Conservation (phyloP, 1,140 invertebrate genomes). For the Heliconius himera region DNA sequence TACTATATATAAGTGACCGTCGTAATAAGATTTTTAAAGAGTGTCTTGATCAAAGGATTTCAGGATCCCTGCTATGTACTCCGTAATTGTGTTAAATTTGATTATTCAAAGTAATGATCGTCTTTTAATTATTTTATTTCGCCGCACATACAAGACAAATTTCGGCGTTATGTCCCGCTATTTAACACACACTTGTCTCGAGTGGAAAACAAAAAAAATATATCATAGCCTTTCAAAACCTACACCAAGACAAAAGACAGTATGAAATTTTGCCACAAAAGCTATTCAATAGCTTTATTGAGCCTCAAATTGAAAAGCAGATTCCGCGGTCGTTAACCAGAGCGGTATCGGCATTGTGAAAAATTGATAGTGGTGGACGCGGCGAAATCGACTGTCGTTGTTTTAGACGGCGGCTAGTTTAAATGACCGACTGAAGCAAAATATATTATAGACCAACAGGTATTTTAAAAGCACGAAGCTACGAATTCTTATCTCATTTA, state of each 20-base stretch:
- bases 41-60: no score
- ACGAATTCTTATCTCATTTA: neutral
- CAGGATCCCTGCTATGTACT: no score
- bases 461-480: neutral
- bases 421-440: neutral
- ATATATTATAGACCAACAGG: neutral
- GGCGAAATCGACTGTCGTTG: constrained; percentile 11
- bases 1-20: no score
- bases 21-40: no score
- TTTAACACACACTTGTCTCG: no score
- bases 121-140: no score
- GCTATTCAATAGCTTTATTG: neutral
- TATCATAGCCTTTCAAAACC: neutral
- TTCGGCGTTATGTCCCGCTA: no score
- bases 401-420: constrained; percentile 10
- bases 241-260: neutral
- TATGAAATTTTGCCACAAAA: neutral
- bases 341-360: constrained; percentile 35
- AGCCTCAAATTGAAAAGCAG: constrained; percentile 16
- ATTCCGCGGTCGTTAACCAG: constrained; percentile 22
- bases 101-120: no score
- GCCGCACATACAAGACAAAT: no score
- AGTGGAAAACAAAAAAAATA: neutral
- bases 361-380: constrained; percentile 42
- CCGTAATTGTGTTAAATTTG: no score